Conservation (phyloP, 2,113 vertebrate genomes). For the Glaucomys volans region DNA sequence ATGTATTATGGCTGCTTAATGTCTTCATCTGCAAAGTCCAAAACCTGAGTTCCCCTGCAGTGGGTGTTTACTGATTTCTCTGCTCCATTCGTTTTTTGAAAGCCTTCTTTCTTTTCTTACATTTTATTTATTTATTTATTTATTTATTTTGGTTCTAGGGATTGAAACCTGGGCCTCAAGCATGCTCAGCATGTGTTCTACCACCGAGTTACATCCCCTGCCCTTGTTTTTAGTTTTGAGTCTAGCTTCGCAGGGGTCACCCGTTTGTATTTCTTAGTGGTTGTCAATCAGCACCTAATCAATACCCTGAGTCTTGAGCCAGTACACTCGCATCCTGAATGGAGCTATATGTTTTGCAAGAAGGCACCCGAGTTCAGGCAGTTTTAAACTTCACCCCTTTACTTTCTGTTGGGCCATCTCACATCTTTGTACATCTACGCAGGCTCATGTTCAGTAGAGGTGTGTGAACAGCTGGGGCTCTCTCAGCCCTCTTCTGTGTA, state of each 20-base stretch:
- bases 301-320: not conserved
- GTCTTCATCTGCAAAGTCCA: not conserved
- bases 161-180: not conserved
- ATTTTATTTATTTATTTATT: not conserved
- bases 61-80: not conserved
- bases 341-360: not conserved
- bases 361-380: not conserved
- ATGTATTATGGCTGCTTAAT: not conserved
- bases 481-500: not conserved
- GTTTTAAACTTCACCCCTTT: not conserved
- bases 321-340: not conserved
- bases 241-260: not conserved
- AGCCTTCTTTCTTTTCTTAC: not conserved
- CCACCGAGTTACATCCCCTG: not conserved
- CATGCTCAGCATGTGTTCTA: not conserved
- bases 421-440: not conserved
- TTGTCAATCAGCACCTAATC: not conserved
- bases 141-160: not conserved
- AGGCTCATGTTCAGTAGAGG: not conserved
- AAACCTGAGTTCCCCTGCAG: not conserved
- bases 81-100: not conserved
- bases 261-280: not conserved
- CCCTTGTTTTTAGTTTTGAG: slow-evolving; percentile 8
- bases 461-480: not conserved
- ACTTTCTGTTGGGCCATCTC: not conserved